Evolutionary conservation across 2,888 invertebrate genomes (phyloP), one percentile per base, ranked within the genome.

Genomic region (Trichacis sp.): DNA sequence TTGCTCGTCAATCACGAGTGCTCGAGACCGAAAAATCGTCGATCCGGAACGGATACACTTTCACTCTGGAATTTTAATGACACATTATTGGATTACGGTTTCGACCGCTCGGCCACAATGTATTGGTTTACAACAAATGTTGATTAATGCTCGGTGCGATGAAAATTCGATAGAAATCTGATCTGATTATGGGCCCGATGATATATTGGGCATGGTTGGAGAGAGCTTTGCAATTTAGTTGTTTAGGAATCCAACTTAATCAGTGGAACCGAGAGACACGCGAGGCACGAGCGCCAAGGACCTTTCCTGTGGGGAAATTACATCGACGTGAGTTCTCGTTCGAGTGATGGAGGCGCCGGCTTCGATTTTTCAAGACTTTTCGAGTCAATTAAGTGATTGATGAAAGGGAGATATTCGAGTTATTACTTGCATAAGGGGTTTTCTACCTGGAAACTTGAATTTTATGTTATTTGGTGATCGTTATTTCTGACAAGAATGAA

Each of bases 41-140:
- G 33, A 33, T 33, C 33, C 9, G 33, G 33, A 33, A 33, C 33
- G 42, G 42, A 15, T 17, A n/a, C n/a, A 18, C 42, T 42, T 42
- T 42, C 42, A 42, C 42, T 42, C 17, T n/a, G 4, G 17, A 15
- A 42, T 42, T 42, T 42, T 42, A 42, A 42, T 42, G 14, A 6
- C n/a, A 42, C 15, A 42, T 18, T 42, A 42, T 42, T 18, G 15
- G 18, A 3, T 42, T 15, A 14, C 15, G 15, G 17, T n/a, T n/a
- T 42, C n/a, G 4, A 42, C 18, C 18, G n/a, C 18, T 14, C 3
- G 42, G 1, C 12, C 11, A 17, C 42, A 18, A 17, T 18, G 42
- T 14, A 42, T 42, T 17, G 15, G 3, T 42, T 42, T 42, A 18
- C 18, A 14, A 17, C 17, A 17, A 9, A 42, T 42, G n/a, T 42